phyloP scores from a whole-genome alignment of 2,797 vertebrate genomes.

The Lophius americanus region DNA sequence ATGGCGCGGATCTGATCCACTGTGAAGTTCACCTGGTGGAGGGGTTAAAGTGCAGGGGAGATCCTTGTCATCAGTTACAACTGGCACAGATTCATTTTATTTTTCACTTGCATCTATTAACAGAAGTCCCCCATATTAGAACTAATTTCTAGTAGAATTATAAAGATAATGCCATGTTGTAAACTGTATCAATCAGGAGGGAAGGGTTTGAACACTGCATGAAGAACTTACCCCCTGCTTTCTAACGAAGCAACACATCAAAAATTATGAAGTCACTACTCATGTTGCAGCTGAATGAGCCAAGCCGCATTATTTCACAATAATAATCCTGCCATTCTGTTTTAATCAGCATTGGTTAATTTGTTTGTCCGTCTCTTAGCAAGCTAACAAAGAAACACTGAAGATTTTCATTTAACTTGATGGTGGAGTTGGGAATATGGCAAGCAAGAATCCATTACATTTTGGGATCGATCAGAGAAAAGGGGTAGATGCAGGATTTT shows the following conservation, averaged over 20 bases:
- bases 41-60: background rate
- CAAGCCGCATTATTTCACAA: too few relatives aligned
- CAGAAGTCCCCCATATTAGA: constrained; percentile 30
- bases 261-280: constrained; percentile 53
- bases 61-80: constrained; percentile 21
- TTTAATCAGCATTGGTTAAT: too few relatives aligned
- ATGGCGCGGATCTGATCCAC: constrained; percentile 95
- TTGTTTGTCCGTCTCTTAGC: too few relatives aligned
- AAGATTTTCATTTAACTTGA: too few relatives aligned
- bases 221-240: constrained; percentile 46
- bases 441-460: too few relatives aligned
- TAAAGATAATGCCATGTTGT: constrained; percentile 78
- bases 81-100: constrained; percentile 28
- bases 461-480: too few relatives aligned
- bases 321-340: too few relatives aligned
- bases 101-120: constrained; percentile 35
- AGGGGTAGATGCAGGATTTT: too few relatives aligned
- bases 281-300: constrained; percentile 23
- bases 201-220: constrained; percentile 13
- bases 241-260: constrained; percentile 28
- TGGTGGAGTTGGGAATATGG: too few relatives aligned
- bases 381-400: too few relatives aligned
- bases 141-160: constrained; percentile 53
- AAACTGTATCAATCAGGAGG: constrained; percentile 66
- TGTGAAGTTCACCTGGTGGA: constrained; percentile 94